phyloP scores from a whole-genome alignment of 2,888 invertebrate genomes.

The Zygothrica quintamaculata region DNA sequence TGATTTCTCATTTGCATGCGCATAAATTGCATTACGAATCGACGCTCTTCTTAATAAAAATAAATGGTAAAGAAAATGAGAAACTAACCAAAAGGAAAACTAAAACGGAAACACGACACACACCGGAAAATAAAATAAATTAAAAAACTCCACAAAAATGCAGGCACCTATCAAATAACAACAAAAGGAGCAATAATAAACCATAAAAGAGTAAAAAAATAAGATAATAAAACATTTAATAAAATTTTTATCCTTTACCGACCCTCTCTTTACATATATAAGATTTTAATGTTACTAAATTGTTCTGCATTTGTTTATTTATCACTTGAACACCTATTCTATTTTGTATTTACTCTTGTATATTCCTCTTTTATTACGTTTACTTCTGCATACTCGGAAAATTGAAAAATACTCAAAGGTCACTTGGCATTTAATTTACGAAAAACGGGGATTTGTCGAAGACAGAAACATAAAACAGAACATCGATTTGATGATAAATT shows the following conservation, averaged over 20 bases:
- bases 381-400: slow-evolving; percentile 54
- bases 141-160: slow-evolving; percentile 54
- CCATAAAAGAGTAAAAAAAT: slow-evolving; percentile 11
- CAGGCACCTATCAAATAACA: slow-evolving; percentile 52
- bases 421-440: slow-evolving; percentile 64
- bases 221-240: slow-evolving; percentile 23
- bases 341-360: slow-evolving; percentile 2
- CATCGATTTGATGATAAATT: slow-evolving; percentile 68
- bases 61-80: slow-evolving; percentile 2
- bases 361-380: slow-evolving; percentile 45
- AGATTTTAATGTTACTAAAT: slow-evolving; percentile 56
- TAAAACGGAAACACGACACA: slow-evolving; percentile 21
- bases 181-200: slow-evolving; percentile 38
- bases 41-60: slow-evolving; percentile 33
- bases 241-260: slow-evolving; percentile 23
- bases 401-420: slow-evolving; percentile 67
- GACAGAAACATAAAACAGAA: slow-evolving; percentile 31
- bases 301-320: slow-evolving; percentile 63
- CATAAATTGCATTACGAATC: slow-evolving; percentile 66
- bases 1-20: slow-evolving; percentile 63
- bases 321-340: slow-evolving; percentile 46
- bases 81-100: slow-evolving; percentile 12
- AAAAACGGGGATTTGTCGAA: slow-evolving; percentile 58
- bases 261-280: too few species aligned
- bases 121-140: slow-evolving; percentile 57